These are phyloP conservation scores for Apodemia zela DNA, from an alignment of 2,888 invertebrate genomes.

Conservation along the genomic window DNA sequence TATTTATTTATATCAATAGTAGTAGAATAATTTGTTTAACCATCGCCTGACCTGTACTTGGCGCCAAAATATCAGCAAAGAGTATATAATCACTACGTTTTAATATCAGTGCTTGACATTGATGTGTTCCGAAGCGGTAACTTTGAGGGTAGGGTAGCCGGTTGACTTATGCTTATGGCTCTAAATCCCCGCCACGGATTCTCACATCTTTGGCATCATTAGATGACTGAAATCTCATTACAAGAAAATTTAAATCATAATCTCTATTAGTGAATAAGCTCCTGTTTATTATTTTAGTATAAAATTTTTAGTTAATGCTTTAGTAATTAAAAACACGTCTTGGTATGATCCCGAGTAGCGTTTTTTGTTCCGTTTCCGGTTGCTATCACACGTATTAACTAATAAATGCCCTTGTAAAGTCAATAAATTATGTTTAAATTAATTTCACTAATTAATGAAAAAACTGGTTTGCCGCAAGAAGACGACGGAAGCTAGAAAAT, in stretches of 20 bases:
- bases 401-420: constrained; percentile 5
- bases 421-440: constrained; percentile 1
- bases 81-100: too few species aligned
- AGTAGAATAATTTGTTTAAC: too few species aligned
- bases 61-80: too few species aligned
- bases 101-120: too few species aligned
- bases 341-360: constrained; percentile 43
- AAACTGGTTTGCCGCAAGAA: not conserved
- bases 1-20: too few species aligned
- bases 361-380: constrained; percentile 12
- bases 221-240: not conserved
- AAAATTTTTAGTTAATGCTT: constrained; percentile 33
- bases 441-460: constrained; percentile 3
- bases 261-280: not conserved
- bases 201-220: not conserved
- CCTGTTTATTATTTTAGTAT: constrained; percentile 21
- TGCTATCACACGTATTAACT: not conserved
- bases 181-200: too few species aligned
- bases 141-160: too few species aligned
- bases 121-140: too few species aligned
- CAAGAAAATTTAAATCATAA: constrained; percentile 14
- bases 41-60: too few species aligned
- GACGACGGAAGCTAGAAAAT: constrained; percentile 15
- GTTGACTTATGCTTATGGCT: too few species aligned
- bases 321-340: constrained; percentile 45